Evolutionary conservation across 2,888 invertebrate genomes (phyloP), one percentile per base, ranked within the genome.

Genomic region (Empis livida): DNA sequence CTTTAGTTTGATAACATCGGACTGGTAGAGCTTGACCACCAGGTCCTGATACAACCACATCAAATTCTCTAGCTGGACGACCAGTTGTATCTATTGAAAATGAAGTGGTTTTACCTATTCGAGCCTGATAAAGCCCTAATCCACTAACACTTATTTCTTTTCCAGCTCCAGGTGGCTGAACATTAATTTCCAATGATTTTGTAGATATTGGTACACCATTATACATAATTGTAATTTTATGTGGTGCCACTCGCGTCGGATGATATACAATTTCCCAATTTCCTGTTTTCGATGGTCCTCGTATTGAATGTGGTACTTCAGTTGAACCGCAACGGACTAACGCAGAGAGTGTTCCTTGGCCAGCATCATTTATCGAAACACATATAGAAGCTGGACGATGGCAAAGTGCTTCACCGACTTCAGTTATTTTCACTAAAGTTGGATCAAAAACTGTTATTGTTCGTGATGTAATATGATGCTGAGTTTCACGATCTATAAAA

Each of bases 1-100:
- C 93, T 61, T 95, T 90, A 51, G 96, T 96, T 64, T 93, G 93
- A 67, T 94, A 94, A 63, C 97, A 95, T 49, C 93, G 67, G 4
- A 96, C 91, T 0, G 92, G 90, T 39, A 94, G 74, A 0, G 89
- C 87, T 53, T 82, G 76, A 0, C 85, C 79, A 9, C 82, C 82
- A 0, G 85, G 86, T 0, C 87, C 87, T 0, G 87, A 86, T 2
- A 89, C 85, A 0, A 93, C 86, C 0, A 93, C 92, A 65, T 93
- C 93, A 62, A 93, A 92, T 63, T 92, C 91, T 47, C 91, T 74
- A 2, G 87, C 87, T 2, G 87, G 82, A 43, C 85, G 75, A 5
- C 90, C 89, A 9, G 88, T 75, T 0, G 92, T 92, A 63, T 91
- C 89, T 51, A 95, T 89, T 42, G 87, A 82, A 71, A 94, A 93